Evolutionary conservation across 2,888 invertebrate genomes (phyloP).

Genomic region (Sesia bembeciformis): DNA sequence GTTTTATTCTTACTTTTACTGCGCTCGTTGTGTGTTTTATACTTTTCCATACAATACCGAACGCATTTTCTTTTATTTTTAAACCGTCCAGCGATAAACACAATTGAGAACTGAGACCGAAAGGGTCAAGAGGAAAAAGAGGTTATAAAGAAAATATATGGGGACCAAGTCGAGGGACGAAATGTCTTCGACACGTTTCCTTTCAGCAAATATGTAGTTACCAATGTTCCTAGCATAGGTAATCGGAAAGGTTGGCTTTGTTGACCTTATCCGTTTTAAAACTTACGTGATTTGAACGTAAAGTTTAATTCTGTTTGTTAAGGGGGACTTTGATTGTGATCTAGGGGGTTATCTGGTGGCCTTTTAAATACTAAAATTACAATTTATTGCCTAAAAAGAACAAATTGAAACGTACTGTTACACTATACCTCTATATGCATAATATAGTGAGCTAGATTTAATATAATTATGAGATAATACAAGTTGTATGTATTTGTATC

Average conservation of each 20-base stretch:
- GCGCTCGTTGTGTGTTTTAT: no score
- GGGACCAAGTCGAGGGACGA: conserved; percentile 17
- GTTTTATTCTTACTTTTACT: not conserved
- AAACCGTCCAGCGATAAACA: conserved; percentile 13
- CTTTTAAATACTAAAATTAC: no score
- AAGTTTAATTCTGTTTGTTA: not conserved
- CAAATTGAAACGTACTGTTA: no score
- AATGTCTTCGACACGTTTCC: conserved; percentile 11
- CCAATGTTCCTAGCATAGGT: conserved; percentile 1
- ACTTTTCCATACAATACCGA: not conserved
- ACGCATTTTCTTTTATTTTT: conserved; percentile 4
- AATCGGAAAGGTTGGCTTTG: not conserved
- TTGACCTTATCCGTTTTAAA: not conserved
- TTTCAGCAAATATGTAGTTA: not conserved
- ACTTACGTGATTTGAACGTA: not conserved
- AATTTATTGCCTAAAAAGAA: no score
- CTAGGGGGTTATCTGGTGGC: no score
- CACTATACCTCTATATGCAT: no score
- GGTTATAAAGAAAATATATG: conserved; percentile 40
- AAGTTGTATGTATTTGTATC: no score
- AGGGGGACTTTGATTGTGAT: no score
- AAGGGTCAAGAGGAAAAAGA: conserved; percentile 30
- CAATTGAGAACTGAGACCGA: conserved; percentile 9
- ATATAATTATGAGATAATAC: no score
- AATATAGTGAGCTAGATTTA: no score